These are phyloP conservation scores for Sebastes hubbsi DNA, from an alignment of 2,797 vertebrate genomes.

Conservation along the genomic window DNA sequence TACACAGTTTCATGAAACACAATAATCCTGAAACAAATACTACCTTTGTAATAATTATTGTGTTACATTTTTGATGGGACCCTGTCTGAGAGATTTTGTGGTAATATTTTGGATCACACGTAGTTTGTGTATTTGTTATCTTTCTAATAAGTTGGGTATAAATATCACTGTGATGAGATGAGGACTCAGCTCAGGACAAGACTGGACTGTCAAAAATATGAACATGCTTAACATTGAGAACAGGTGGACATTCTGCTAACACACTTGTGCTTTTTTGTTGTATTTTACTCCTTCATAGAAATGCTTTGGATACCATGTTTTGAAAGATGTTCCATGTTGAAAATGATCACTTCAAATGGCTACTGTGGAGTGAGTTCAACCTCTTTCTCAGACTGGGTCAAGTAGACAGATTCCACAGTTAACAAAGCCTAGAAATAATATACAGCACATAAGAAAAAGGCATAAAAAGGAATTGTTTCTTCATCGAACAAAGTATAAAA, in stretches of 20 bases:
- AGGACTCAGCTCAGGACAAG: background rate
- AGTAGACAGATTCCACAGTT: background rate
- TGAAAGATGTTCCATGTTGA: background rate
- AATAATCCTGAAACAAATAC: background rate
- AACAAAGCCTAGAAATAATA: too few species aligned
- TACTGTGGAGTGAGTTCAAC: background rate
- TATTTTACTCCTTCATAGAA: background rate
- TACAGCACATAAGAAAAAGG: background rate
- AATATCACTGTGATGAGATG: background rate
- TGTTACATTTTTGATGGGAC: background rate
- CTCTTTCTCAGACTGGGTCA: background rate
- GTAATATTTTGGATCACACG: background rate
- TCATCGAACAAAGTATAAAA: background rate
- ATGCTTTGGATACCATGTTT: background rate
- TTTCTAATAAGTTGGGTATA: background rate
- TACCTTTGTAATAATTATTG: background rate
- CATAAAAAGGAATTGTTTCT: background rate
- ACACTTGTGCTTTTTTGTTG: background rate
- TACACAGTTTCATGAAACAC: background rate
- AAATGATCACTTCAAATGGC: background rate
- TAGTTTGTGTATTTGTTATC: background rate
- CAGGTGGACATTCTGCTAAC: background rate
- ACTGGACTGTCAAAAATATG: background rate
- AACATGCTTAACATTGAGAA: background rate
- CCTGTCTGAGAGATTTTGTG: background rate